Base-by-base conservation (phyloP, 2,888 invertebrate species). In the Adineta ricciae region DNA sequence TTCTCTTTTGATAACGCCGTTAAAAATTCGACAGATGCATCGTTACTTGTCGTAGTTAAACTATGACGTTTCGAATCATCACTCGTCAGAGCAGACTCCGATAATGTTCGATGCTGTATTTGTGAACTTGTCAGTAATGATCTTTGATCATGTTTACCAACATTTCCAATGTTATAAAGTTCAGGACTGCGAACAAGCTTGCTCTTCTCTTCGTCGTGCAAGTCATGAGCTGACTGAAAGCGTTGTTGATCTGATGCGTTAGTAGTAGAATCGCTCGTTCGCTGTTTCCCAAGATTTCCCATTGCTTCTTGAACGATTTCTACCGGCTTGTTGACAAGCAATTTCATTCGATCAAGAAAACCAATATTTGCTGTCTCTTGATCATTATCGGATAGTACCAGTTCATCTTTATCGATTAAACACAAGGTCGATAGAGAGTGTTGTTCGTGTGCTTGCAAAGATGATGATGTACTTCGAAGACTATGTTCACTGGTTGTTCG, bases 101-200 rank as follows among this genome's bases (percentile, higher is more conserved):
- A 78, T 78, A 41, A n/a, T 78, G 78, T 78, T 24, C 78, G 78
- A 78, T 78, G 1, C n/a, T 38, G 38, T 41, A 41, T n/a, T 78
- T 38, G 41, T n/a, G n/a, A 41, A 78, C 24, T 38, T 64, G 32
- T 32, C 32, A 64, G 19, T 64, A 64, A 32, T 32, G 64, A 27
- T 36, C 5, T 14, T 19, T 64, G 32, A 32, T 64, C 4, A 32
- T 64, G 8, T 78, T 38, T 78, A 11, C 9, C 5, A 78, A 36
- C 41, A 41, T 78, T 24, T 11, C 24, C 41, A 21, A 78, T 78
- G 41, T 78, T 38, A 41, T 78, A 78, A 41, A 78, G 16, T 78
- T 78, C 78, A 14, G 78, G 78, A 41, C 41, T 41, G n/a, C 78
- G 78, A 78, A 78, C 41, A 78, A 78, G 78, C 41, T 78, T 78